Percentiles rank a stretch among this genome's conserved stretches.
Conservation (phyloP, 2,113 vertebrate species). For the Nycticorax nycticorax region DNA sequence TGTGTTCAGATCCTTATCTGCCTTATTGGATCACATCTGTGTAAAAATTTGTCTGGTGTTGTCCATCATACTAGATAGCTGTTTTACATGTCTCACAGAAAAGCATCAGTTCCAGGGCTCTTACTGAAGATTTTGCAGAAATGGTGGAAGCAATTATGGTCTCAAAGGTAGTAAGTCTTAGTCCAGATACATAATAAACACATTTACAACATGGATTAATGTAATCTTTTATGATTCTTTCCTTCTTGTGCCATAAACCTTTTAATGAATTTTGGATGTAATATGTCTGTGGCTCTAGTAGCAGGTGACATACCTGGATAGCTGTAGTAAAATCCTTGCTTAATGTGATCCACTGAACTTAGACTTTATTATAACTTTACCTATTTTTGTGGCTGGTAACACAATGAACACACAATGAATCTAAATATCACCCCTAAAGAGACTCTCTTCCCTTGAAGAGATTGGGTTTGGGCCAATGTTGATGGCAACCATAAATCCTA, state of each 20-base stretch:
- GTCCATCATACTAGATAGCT: background rate
- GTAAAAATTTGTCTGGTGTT: background rate
- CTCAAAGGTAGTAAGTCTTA: background rate
- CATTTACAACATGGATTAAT: background rate
- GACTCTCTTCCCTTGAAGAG: background rate
- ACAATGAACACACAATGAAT: background rate
- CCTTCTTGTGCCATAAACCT: background rate
- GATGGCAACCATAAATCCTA: background rate
- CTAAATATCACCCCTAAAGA: background rate
- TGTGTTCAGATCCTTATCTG: constrained; percentile 4
- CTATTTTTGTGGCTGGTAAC: background rate
- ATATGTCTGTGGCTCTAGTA: background rate
- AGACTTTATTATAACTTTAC: background rate
- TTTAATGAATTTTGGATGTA: background rate
- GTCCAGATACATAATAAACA: accelerated
- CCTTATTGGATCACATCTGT: background rate
- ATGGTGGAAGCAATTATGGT: background rate
- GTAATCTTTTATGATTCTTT: background rate
- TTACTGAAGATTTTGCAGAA: background rate
- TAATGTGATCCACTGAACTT: background rate
- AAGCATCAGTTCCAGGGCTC: background rate
- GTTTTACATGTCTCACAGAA: background rate
- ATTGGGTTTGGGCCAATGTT: background rate
- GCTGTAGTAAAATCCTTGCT: background rate
- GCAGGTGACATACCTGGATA: background rate